Base-by-base conservation (phyloP, 2,888 invertebrate genomes). In the Apocheima hispidaria region DNA sequence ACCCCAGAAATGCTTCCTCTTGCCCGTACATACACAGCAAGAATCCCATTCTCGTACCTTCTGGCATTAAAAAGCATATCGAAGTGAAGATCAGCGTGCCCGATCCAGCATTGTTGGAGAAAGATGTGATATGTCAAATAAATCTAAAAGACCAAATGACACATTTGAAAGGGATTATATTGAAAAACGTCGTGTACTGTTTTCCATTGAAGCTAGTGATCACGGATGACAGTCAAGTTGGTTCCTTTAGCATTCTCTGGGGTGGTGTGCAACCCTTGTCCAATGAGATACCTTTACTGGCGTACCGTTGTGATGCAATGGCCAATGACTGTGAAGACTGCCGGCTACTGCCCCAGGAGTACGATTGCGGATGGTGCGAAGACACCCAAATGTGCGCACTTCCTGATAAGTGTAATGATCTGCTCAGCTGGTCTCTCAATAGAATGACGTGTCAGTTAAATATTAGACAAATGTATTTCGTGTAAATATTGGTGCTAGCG, bases 1-100 rank as follows among this genome's bases (percentile, higher is more conserved):
- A 2, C 14, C 0, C 21, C 44, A 61, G 58, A 3, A 63, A 56
- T 18, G 2, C 23, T 4, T 44, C 57, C 35, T 53, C 57, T 1
- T 86, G 85, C 54, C 81, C 84, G 14, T 69, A 67, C 6, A 78
- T 82, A 12, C 63, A 75, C 26, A 70, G 77, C 14, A 60, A 73
- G 2, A 77, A 75, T 3, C 70, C 77, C 21, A 73, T 83, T 4
- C 35, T 82, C 0, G 58, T 83, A 0, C 72, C 78, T 10, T 70
- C 73, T 0, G 80, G 74, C 10, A 41, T 71, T 2, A 70, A 65
- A 51, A 68, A 63, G 0, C 76, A 77, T 28, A 61, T 85, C 1
- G 74, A 75, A 61, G 72, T 84, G 0, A 78, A 77, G 53, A 20
- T 84, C 1, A 59, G 73, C 50, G 67, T 74, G 20, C 62, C 75